Evolutionary conservation across 2,113 vertebrate species (phyloP).

Genomic region (Arizona elegans): DNA sequence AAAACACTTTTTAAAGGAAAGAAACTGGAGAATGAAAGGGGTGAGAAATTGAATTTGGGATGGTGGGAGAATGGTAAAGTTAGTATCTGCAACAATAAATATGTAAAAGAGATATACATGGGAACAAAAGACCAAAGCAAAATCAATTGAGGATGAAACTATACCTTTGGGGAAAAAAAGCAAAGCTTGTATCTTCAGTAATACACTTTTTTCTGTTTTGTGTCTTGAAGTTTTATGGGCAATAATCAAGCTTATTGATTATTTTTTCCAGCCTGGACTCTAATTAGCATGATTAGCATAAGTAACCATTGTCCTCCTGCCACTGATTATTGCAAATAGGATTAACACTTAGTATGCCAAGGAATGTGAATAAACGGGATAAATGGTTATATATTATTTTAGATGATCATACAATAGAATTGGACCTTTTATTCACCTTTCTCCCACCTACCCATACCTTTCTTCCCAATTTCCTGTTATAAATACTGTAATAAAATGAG

Average conservation of each 20-base stretch:
- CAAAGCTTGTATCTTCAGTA: not conserved
- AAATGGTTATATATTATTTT: not conserved
- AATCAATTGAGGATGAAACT: not conserved
- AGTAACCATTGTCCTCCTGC: not conserved
- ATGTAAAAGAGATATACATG: not conserved
- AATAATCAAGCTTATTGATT: not conserved
- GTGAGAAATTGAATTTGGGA: not conserved
- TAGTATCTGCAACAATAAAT: not conserved
- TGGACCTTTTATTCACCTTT: not conserved
- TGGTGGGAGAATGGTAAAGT: not conserved
- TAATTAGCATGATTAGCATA: conserved; percentile 22
- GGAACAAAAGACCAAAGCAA: not conserved
- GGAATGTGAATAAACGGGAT: not conserved
- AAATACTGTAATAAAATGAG: not conserved
- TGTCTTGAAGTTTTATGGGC: conserved; percentile 26
- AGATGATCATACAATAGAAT: not conserved
- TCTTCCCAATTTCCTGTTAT: not conserved
- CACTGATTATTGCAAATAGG: not conserved
- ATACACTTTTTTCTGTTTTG: conserved; percentile 21
- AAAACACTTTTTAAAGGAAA: not conserved
- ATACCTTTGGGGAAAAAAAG: conserved; percentile 17
- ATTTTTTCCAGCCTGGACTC: not conserved
- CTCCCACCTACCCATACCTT: not conserved
- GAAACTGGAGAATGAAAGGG: not conserved
- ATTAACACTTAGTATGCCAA: not conserved